Conservation (phyloP, 2,888 invertebrate genomes). For the Gisinianus flammeolus region DNA sequence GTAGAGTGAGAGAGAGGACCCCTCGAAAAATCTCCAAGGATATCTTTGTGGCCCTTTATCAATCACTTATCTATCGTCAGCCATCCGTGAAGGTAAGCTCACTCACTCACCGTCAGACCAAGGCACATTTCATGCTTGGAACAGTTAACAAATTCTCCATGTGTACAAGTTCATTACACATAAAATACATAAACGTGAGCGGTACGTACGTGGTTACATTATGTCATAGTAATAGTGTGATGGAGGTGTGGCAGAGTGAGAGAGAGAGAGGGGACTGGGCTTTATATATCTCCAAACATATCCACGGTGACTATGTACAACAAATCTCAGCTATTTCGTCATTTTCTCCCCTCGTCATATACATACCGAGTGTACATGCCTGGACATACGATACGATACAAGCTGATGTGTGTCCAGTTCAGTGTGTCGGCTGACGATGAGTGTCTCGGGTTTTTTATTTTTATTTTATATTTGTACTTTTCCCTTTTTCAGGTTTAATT, state of each 20-base stretch:
- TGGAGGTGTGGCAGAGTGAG: constrained; percentile 34
- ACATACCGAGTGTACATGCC: background rate
- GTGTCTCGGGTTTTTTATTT: no score
- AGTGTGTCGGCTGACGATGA: no score
- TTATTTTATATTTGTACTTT: no score
- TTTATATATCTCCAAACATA: background rate
- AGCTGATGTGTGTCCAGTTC: background rate
- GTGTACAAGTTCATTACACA: constrained; percentile 25
- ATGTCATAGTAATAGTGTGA: constrained; percentile 30
- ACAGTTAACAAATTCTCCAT: constrained; percentile 35
- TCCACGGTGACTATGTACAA: constrained; percentile 6
- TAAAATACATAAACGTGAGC: background rate
- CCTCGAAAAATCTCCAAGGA: constrained; percentile 18
- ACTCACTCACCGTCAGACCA: constrained; percentile 13
- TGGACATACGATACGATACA: background rate
- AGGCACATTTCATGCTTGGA: constrained; percentile 28
- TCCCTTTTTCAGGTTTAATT: no score
- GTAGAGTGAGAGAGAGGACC: background rate
- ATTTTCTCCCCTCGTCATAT: background rate
- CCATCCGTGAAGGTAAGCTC: constrained; percentile 40
- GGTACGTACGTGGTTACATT: constrained; percentile 30
- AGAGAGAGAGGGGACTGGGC: constrained; percentile 8
- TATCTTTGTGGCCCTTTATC: constrained; percentile 39
- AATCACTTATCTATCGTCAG: constrained; percentile 47
- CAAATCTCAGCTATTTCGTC: constrained; percentile 8